phyloP scores from a whole-genome alignment of 2,797 vertebrate species.

The Lacerta bilineata region DNA sequence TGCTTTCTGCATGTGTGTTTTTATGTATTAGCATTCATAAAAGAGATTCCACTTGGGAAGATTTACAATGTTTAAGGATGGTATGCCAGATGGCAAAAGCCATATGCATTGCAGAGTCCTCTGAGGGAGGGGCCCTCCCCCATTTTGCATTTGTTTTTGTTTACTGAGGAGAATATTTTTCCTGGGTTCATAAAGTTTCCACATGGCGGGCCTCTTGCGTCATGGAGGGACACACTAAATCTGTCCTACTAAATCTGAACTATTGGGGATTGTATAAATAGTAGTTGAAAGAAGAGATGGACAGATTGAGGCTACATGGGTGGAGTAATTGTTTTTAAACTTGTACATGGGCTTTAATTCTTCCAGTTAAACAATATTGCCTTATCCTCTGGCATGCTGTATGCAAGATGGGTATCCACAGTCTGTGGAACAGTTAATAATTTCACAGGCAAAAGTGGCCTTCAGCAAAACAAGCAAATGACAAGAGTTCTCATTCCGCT shows the following conservation, averaged over 20 bases:
- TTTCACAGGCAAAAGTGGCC: neutral
- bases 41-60: slow-evolving; percentile 65
- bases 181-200: slow-evolving; percentile 72
- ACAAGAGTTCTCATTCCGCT: slow-evolving; percentile 24
- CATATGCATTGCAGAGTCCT: slow-evolving; percentile 55
- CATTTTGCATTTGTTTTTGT: slow-evolving; percentile 71
- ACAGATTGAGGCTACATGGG: slow-evolving; percentile 56
- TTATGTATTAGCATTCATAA: slow-evolving; percentile 62
- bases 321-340: slow-evolving; percentile 63
- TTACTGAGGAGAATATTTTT: slow-evolving; percentile 66
- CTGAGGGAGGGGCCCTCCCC: slow-evolving; percentile 1
- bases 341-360: slow-evolving; percentile 54
- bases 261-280: slow-evolving; percentile 66
- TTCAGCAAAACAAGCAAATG: neutral
- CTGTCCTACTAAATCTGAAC: slow-evolving; percentile 69
- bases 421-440: slow-evolving; percentile 30
- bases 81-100: slow-evolving; percentile 72
- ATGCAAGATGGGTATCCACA: slow-evolving; percentile 39
- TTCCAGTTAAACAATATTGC: slow-evolving; percentile 51
- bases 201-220: slow-evolving; percentile 68
- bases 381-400: slow-evolving; percentile 39
- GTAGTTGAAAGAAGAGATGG: slow-evolving; percentile 66
- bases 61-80: slow-evolving; percentile 71
- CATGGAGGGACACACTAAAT: slow-evolving; percentile 75
- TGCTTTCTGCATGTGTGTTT: slow-evolving; percentile 54